Conservation (phyloP, 2,888 invertebrate genomes). For the Apamea epomidion region DNA sequence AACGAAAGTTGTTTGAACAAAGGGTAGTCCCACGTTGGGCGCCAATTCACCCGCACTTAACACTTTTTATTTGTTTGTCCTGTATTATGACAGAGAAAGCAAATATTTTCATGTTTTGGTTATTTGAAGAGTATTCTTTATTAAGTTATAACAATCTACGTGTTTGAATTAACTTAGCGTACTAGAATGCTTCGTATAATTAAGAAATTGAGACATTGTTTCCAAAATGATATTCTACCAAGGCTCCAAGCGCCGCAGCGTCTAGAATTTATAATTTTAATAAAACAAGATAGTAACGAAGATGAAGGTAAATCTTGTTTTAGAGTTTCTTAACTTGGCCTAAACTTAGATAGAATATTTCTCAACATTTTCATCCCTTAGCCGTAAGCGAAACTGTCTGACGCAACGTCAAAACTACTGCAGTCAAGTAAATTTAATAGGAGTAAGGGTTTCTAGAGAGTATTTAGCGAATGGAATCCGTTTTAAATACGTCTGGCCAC, state of each 20-base stretch:
- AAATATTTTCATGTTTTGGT: conserved; percentile 24
- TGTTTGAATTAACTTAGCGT: conserved; percentile 17
- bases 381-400: conserved; percentile 13
- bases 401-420: conserved; percentile 12
- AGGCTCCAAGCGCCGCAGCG: conserved; percentile 3
- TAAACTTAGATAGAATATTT: conserved; percentile 43
- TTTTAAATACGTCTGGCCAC: conserved; percentile 3
- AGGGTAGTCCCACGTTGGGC: conserved; percentile 53
- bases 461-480: conserved; percentile 2
- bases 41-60: conserved; percentile 39
- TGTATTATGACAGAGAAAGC: conserved; percentile 6
- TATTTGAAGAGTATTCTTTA: conserved; percentile 11
- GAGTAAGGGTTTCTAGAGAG: background rate
- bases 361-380: conserved; percentile 13
- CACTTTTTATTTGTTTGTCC: conserved; percentile 38
- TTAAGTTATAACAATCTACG: conserved; percentile 15
- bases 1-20: conserved; percentile 26
- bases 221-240: conserved; percentile 31
- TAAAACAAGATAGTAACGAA: conserved; percentile 33
- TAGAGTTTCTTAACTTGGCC: conserved; percentile 15
- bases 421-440: conserved; percentile 21
- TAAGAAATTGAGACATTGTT: conserved; percentile 47
- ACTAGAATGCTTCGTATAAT: conserved; percentile 19
- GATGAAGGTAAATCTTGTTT: conserved; percentile 35
- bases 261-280: conserved; percentile 58